phyloP scores from a whole-genome alignment of 2,113 vertebrate species.

The Chlorodrepanis virens region DNA sequence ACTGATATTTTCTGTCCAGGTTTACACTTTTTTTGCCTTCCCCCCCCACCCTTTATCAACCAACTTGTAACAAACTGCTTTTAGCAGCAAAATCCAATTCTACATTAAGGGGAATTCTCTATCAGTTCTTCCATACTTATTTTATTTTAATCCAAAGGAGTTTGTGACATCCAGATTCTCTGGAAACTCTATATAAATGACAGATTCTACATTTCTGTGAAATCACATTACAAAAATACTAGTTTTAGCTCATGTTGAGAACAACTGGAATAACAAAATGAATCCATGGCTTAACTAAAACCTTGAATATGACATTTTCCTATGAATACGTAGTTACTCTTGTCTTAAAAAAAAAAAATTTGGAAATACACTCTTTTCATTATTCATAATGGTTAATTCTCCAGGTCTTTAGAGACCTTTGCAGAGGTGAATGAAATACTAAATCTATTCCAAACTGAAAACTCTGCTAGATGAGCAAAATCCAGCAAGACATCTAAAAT shows the following conservation, averaged over 20 bases:
- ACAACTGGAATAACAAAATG: neutral
- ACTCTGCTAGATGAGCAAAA: neutral
- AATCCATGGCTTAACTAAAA: neutral
- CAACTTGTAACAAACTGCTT: neutral
- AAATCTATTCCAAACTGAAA: neutral
- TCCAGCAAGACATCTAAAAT: neutral
- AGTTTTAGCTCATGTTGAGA: neutral
- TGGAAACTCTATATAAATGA: neutral
- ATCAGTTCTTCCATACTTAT: neutral
- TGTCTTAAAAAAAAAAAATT: neutral
- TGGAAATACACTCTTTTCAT: neutral
- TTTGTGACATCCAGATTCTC: neutral
- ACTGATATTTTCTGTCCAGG: neutral
- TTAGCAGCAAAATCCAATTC: neutral
- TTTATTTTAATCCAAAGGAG: neutral
- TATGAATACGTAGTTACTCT: neutral
- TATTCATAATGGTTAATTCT: neutral
- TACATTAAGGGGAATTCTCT: neutral
- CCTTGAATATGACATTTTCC: neutral
- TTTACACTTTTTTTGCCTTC: neutral
- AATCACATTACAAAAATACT: neutral
- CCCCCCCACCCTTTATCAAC: neutral
- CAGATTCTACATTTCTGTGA: neutral
- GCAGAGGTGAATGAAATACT: neutral
- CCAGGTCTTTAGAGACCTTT: neutral